Evolutionary conservation across 2,888 invertebrate genomes (phyloP), one percentile per base, ranked within the genome.

Genomic region (Zaprionus lineosus): DNA sequence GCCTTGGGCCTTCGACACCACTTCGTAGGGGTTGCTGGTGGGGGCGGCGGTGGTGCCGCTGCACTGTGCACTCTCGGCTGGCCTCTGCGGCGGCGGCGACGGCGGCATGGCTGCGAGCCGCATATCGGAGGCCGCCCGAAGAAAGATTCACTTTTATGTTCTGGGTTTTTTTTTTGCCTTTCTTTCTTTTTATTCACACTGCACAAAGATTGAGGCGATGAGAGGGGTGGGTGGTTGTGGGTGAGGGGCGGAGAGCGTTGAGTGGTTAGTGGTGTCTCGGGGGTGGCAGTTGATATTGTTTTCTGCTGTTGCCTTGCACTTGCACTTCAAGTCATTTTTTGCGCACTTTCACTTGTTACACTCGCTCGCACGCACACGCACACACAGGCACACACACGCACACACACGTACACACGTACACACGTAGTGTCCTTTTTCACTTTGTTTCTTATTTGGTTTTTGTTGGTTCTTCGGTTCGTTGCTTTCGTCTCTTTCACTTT

Each of bases 241-340:
- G n/a, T n/a, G n/a, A n/a, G n/a, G n/a, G n/a, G n/a, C n/a, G n/a
- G n/a, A n/a, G n/a, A n/a, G n/a, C n/a, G n/a, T n/a, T n/a, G n/a
- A n/a, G n/a, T n/a, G n/a, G n/a, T n/a, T n/a, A 19, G 4, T 24
- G 24, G 8, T 24, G 24, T 24, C 12, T 57, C 44, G 52, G 37
- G 71, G 78, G 79, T 74, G 78, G 84, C 84, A 85, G 76, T 78
- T 78, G 53, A 84, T 85, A 86, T 79, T 84, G 83, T 83, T 56
- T n/a, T 82, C 73, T 41, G 59, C 53, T n/a, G n/a, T n/a, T n/a
- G n/a, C n/a, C n/a, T n/a, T 55, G 37, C 75, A 74, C 74, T 74
- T 82, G 84, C 84, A 85, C 79, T 78, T 78, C 56, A 84, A 78
- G 78, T 79, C 86, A 85, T 83, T 56, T n/a, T 82, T 76, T 41